These are phyloP conservation scores for Brachypteracias leptosomus DNA, from an alignment of 2,113 vertebrate species.

Conservation along the genomic window DNA sequence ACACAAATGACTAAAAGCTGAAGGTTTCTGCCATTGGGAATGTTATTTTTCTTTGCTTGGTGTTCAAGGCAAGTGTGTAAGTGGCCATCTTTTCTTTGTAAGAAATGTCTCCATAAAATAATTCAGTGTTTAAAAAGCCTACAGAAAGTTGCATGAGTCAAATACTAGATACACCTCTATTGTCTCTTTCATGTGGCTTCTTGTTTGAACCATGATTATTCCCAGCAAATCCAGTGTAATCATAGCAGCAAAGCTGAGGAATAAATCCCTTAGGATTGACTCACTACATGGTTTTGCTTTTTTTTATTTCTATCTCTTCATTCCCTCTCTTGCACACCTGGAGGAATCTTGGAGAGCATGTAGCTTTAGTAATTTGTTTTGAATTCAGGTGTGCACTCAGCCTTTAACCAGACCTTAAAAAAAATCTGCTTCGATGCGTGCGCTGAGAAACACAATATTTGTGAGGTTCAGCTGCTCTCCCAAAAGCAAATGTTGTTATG, in stretches of 20 bases:
- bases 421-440: not conserved
- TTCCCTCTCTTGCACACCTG: not conserved
- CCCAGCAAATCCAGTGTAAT: not conserved
- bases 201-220: not conserved
- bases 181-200: not conserved
- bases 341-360: not conserved
- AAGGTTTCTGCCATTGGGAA: not conserved
- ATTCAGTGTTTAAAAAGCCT: not conserved
- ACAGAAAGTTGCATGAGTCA: not conserved
- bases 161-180: not conserved
- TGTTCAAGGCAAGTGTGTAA: not conserved
- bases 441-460: not conserved
- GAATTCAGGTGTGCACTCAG: not conserved
- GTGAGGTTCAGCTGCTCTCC: not conserved
- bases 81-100: not conserved
- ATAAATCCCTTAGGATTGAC: not conserved
- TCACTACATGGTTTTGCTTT: not conserved
- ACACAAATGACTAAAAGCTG: not conserved
- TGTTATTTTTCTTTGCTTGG: not conserved
- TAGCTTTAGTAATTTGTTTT: not conserved
- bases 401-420: not conserved
- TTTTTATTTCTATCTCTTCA: not conserved
- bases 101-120: not conserved
- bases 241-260: not conserved
- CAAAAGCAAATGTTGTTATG: slow-evolving; percentile 54